These are phyloP conservation scores for Emys orbicularis DNA, from an alignment of 2,797 vertebrate species.

Conservation along the genomic window DNA sequence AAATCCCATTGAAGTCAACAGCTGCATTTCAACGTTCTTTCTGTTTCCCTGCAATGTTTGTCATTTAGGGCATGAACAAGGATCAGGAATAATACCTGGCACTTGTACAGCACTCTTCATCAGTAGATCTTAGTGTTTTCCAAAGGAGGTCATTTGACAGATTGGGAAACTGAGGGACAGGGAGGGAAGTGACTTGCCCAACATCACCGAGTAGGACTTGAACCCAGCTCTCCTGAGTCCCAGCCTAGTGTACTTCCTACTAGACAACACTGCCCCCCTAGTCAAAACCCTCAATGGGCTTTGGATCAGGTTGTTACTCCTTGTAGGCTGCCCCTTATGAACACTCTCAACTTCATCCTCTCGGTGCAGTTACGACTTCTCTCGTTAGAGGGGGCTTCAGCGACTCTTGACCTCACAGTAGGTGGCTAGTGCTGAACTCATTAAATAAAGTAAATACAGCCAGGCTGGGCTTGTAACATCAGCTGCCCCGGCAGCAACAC, in stretches of 20 bases:
- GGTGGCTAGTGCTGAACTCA: not conserved
- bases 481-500: slow-evolving; percentile 45
- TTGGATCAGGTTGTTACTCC: not conserved
- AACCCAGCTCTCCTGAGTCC: not conserved
- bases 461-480: not conserved
- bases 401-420: not conserved
- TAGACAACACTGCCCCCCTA: not conserved
- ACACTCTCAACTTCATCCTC: not conserved
- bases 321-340: not conserved
- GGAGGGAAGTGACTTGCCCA: not conserved
- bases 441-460: slow-evolving; percentile 61
- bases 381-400: not conserved
- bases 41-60: not conserved
- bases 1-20: too few species aligned
- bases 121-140: not conserved
- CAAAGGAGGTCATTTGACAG: not conserved
- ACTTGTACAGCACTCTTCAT: not conserved
- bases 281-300: not conserved
- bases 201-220: not conserved
- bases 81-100: not conserved
- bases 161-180: not conserved
- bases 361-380: not conserved
- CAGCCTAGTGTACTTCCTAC: too few species aligned
- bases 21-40: not conserved
- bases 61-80: not conserved